phyloP scores from a whole-genome alignment of 2,113 vertebrate genomes.

The Tragelaphus scriptus region DNA sequence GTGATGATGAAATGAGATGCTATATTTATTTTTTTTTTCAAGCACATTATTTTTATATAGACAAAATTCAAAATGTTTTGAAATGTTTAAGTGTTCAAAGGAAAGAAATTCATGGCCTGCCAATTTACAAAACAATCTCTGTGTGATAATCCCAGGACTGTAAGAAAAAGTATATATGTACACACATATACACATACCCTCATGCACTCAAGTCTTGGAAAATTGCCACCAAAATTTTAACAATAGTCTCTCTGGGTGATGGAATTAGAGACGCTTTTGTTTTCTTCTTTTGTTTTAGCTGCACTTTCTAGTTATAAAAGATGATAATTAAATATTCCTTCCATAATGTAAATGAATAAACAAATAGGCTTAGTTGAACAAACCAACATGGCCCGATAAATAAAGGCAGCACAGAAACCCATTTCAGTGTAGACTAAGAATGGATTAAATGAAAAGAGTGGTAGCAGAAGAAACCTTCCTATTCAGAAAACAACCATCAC shows the following conservation, averaged over 20 bases:
- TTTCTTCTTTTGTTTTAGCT: background rate
- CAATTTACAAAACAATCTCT: background rate
- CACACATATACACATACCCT: background rate
- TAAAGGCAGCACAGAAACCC: background rate
- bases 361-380: background rate
- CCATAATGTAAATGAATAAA: background rate
- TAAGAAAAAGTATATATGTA: background rate
- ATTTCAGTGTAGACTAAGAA: background rate
- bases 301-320: background rate
- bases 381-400: background rate
- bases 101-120: background rate
- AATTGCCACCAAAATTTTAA: background rate
- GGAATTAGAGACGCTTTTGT: background rate
- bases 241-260: background rate
- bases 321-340: background rate
- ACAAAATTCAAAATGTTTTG: background rate
- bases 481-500: background rate
- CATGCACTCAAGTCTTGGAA: background rate
- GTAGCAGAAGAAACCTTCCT: background rate
- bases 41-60: background rate
- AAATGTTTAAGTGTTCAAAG: background rate
- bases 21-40: too few relatives aligned
- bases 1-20: background rate
- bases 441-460: background rate
- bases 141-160: background rate